Percentiles rank a stretch among this genome's conserved stretches.
Evolutionary conservation across 2,888 invertebrate genomes (phyloP).

Genomic region (Orthosia gothica): DNA sequence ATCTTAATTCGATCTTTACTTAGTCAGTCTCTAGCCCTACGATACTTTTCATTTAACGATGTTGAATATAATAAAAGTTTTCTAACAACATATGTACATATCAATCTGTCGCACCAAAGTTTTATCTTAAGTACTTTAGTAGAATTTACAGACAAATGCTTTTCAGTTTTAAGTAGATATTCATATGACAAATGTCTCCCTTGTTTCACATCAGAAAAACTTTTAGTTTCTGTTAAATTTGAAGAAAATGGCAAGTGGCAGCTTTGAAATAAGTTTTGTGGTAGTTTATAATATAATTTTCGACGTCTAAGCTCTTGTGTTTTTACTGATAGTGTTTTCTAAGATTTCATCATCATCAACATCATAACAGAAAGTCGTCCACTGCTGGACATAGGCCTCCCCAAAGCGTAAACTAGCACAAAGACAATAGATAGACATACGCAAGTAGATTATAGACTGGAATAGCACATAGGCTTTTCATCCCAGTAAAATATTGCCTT

Average conservation of each 20-base stretch:
- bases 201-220: neutral
- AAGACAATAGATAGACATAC: too few relatives aligned
- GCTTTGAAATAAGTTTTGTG: constrained; percentile 3
- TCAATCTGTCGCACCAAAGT: neutral
- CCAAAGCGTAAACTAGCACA: too few relatives aligned
- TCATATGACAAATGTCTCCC: neutral
- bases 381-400: too few relatives aligned
- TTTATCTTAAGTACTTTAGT: constrained; percentile 5
- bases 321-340: neutral
- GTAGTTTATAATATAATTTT: neutral
- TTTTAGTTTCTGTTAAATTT: neutral
- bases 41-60: constrained; percentile 4
- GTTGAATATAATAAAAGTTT: constrained; percentile 2
- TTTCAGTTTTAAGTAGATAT: neutral
- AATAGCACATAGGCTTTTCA: too few relatives aligned
- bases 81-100: neutral
- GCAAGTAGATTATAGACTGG: too few relatives aligned
- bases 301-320: neutral
- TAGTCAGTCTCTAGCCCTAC: too few relatives aligned
- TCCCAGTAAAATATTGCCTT: too few relatives aligned
- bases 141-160: neutral
- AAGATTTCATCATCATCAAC: too few relatives aligned
- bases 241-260: neutral
- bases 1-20: too few relatives aligned
- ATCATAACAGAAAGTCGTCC: too few relatives aligned